A percentile compares a stretch with the other conserved stretches of the same genome.
phyloP scores from a whole-genome alignment of 1,140 invertebrate species.

The Drosophila kikkawai region DNA sequence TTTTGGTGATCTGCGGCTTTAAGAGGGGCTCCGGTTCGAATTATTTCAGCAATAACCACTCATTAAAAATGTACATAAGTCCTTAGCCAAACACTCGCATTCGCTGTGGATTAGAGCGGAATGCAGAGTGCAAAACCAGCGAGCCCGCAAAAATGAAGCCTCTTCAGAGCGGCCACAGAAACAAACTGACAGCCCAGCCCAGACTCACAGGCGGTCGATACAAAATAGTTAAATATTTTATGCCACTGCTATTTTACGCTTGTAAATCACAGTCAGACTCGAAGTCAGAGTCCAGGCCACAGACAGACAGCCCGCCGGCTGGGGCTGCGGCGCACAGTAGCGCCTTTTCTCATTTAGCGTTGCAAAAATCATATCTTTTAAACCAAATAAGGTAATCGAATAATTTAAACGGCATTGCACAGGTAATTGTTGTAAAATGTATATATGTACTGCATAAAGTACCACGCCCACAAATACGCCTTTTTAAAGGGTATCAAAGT shows the following conservation, averaged over 20 bases:
- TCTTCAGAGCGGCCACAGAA: constrained; percentile 50
- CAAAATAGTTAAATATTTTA: constrained; percentile 74
- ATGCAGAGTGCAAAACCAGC: constrained; percentile 30
- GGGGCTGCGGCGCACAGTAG: background rate
- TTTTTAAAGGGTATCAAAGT: too few species aligned
- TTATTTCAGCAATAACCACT: constrained; percentile 39
- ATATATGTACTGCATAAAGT: too few species aligned
- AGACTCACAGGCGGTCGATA: constrained; percentile 52
- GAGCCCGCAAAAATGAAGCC: constrained; percentile 62
- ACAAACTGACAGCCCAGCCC: constrained; percentile 36
- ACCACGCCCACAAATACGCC: too few species aligned
- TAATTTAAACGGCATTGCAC: too few species aligned
- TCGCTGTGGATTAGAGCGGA: constrained; percentile 29
- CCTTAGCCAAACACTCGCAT: constrained; percentile 5
- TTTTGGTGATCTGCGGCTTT: constrained; percentile 23
- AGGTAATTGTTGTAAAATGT: too few species aligned
- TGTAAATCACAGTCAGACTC: constrained; percentile 62
- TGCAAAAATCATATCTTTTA: too few species aligned
- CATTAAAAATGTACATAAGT: constrained; percentile 48
- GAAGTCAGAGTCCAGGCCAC: constrained; percentile 64
- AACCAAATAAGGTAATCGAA: too few species aligned
- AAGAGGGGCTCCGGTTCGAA: constrained; percentile 29
- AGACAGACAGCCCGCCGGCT: constrained; percentile 47
- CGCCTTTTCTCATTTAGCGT: too few species aligned
- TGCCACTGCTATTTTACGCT: constrained; percentile 78